Percentiles rank a stretch among this genome's conserved stretches.
Evolutionary conservation across 2,797 vertebrate genomes (phyloP).

Genomic region (Thunnus albacares): DNA sequence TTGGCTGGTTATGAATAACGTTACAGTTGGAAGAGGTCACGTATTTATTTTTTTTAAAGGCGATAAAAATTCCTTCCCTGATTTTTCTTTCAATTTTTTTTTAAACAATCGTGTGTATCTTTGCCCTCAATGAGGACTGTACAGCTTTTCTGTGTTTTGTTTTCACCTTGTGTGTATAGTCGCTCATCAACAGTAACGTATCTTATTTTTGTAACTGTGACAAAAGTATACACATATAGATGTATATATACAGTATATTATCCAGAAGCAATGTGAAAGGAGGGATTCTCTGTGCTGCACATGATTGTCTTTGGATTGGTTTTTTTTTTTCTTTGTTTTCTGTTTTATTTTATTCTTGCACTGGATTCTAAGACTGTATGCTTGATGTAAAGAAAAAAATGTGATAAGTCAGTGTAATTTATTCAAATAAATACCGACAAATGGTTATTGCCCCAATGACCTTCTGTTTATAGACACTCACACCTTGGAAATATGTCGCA

Average conservation of each 20-base stretch:
- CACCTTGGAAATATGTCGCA: background rate
- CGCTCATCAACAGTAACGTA: conserved; percentile 88
- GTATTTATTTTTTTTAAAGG: conserved; percentile 67
- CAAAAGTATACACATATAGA: conserved; percentile 83
- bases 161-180: conserved; percentile 90
- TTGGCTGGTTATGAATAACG: conserved; percentile 50
- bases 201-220: conserved; percentile 91
- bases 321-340: conserved; percentile 58
- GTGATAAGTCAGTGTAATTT: conserved; percentile 85
- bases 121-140: conserved; percentile 98
- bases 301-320: conserved; percentile 81
- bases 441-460: conserved; percentile 26
- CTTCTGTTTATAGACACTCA: conserved; percentile 21
- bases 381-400: conserved; percentile 83
- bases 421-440: conserved; percentile 87
- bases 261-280: conserved; percentile 74
- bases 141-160: conserved; percentile 89
- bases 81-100: conserved; percentile 72
- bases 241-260: conserved; percentile 82
- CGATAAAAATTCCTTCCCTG: conserved; percentile 66
- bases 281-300: conserved; percentile 83
- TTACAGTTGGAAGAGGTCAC: conserved; percentile 64
- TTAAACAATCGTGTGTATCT: conserved; percentile 87
- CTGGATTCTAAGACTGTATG: conserved; percentile 82
- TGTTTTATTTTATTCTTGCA: conserved; percentile 75